phyloP scores from a whole-genome alignment of 2,113 vertebrate genomes.

The Benitochromis conjunctus region DNA sequence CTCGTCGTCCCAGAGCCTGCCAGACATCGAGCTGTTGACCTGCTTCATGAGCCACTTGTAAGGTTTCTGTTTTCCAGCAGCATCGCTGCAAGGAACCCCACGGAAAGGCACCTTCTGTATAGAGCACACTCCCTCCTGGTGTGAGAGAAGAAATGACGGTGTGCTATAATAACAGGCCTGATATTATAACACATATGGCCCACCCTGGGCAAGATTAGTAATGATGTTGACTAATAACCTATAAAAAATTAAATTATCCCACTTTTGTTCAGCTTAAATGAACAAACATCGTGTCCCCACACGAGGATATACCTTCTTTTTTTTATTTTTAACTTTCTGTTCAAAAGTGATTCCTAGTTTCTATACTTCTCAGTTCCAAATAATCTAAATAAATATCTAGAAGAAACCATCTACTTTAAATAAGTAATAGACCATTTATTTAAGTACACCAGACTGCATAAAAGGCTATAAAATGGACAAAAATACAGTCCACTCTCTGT shows the following conservation, averaged over 20 bases:
- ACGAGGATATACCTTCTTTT: background rate
- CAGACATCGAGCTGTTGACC: slow-evolving; percentile 81
- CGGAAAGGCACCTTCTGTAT: slow-evolving; percentile 83
- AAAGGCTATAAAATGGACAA: too few species aligned
- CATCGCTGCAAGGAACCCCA: slow-evolving; percentile 91
- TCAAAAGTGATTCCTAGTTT: background rate
- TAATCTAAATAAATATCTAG: background rate
- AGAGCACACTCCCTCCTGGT: slow-evolving; percentile 79
- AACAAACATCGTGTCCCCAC: background rate
- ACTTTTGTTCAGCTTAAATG: background rate
- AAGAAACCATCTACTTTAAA: background rate
- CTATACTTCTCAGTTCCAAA: background rate
- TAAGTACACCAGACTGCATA: too few species aligned
- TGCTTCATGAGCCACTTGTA: slow-evolving; percentile 85
- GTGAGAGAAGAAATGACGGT: background rate
- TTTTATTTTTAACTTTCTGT: background rate
- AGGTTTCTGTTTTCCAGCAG: slow-evolving; percentile 82
- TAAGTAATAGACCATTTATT: too few species aligned
- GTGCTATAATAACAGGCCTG: background rate
- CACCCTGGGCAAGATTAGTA: background rate
- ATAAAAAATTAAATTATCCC: background rate
- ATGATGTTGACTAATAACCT: background rate
- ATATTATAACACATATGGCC: background rate
- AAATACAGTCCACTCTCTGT: too few species aligned
- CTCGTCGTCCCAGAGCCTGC: slow-evolving; percentile 80